These are phyloP conservation scores for Amiota mariae DNA, from an alignment of 2,888 invertebrate species.

Conservation along the genomic window DNA sequence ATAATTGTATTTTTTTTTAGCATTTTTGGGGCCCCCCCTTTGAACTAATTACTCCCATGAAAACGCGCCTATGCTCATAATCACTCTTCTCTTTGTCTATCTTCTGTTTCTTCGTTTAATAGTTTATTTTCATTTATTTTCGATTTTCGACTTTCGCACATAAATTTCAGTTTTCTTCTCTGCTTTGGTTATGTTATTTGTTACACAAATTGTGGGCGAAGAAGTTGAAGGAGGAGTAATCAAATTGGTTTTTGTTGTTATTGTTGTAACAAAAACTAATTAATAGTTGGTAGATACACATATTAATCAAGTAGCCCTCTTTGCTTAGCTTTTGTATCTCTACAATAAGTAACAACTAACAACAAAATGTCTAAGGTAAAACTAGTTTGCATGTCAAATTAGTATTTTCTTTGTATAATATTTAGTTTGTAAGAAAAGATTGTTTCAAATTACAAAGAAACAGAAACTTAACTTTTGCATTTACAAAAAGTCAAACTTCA, in stretches of 20 bases:
- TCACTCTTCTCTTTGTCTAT: too few species aligned
- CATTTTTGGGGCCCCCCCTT: too few species aligned
- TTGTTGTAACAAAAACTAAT: constrained; percentile 11
- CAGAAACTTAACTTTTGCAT: too few species aligned
- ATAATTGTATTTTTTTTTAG: too few species aligned
- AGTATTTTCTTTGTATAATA: not conserved
- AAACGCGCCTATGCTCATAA: too few species aligned
- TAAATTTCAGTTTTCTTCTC: constrained; percentile 1
- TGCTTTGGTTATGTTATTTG: not conserved
- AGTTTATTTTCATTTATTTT: not conserved
- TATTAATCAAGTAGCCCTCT: constrained; percentile 3
- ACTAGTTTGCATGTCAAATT: constrained; percentile 16
- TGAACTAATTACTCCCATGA: too few species aligned
- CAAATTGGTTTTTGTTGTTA: too few species aligned
- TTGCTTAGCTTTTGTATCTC: not conserved
- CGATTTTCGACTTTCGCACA: constrained; percentile 19
- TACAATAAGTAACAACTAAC: not conserved
- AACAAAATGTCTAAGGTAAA: not conserved
- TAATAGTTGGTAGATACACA: constrained; percentile 12
- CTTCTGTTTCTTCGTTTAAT: not conserved
- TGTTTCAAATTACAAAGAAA: too few species aligned
- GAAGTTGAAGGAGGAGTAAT: not conserved
- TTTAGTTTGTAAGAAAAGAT: too few species aligned
- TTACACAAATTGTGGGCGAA: not conserved
- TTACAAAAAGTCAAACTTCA: too few species aligned